These are phyloP conservation scores for Halictus quadricinctus DNA, from an alignment of 2,888 invertebrate genomes.

Conservation along the genomic window DNA sequence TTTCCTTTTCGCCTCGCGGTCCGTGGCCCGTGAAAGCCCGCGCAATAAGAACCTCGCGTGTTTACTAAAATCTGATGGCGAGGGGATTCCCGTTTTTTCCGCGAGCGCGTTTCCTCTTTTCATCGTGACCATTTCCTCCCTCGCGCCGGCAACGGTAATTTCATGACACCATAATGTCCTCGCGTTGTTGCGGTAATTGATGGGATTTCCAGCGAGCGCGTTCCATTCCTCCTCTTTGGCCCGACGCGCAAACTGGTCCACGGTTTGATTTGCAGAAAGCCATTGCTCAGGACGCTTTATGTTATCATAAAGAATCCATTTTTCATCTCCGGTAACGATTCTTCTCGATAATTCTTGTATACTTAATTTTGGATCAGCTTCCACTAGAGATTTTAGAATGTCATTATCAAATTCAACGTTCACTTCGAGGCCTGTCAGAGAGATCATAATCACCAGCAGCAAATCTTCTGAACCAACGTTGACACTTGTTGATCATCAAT, in stretches of 20 bases:
- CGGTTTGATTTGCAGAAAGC: no score
- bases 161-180: constrained; percentile 21
- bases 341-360: no score
- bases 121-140: background rate
- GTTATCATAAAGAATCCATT: no score
- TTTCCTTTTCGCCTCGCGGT: background rate
- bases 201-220: constrained; percentile 15
- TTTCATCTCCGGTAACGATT: no score
- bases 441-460: no score
- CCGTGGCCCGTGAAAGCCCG: background rate
- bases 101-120: background rate
- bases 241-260: background rate
- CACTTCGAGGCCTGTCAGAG: no score
- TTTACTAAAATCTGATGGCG: constrained; percentile 5
- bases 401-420: no score
- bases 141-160: constrained; percentile 4
- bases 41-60: constrained; percentile 6
- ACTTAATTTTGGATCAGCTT: no score
- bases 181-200: constrained; percentile 26
- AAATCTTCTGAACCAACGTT: no score
- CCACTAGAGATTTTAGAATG: no score
- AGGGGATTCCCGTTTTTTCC: background rate
- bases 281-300: no score
- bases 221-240: constrained; percentile 10
- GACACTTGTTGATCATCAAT: no score